Conservation (phyloP, 37 sponge, comb jelly and placozoan species). For the Axinella damicornis region DNA sequence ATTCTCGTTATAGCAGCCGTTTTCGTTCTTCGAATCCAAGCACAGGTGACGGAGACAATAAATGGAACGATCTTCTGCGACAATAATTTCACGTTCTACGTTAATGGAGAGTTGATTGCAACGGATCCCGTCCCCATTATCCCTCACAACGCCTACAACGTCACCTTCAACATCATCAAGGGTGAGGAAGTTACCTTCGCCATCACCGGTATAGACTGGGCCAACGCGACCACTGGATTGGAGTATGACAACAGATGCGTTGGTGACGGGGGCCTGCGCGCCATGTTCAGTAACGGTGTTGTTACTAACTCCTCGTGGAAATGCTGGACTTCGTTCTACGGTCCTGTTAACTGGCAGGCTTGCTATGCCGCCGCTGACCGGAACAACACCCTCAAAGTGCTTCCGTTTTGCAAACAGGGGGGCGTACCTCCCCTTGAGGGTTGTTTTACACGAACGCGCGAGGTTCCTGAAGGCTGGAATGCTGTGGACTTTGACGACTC, state of each 20-base stretch:
- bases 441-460: conserved; percentile 7
- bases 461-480: conserved; percentile 37
- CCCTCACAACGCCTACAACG: conserved; percentile 52
- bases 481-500: conserved; percentile 46
- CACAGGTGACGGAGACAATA: conserved; percentile 4
- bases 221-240: conserved; percentile 27
- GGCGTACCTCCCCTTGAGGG: conserved; percentile 2
- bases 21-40: background rate
- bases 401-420: conserved; percentile 16
- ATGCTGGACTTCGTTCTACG: conserved; percentile 36
- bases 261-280: conserved; percentile 32
- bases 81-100: conserved; percentile 43
- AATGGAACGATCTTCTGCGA: conserved; percentile 37
- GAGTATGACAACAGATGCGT: conserved; percentile 29
- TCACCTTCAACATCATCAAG: conserved; percentile 24
- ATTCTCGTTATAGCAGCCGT: too few relatives aligned
- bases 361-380: conserved; percentile 33
- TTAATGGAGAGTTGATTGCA: conserved; percentile 39
- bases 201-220: conserved; percentile 35
- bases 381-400: conserved; percentile 10
- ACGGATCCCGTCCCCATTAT: conserved; percentile 21
- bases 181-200: conserved; percentile 45
- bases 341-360: conserved; percentile 55
- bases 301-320: conserved; percentile 44
- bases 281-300: conserved; percentile 53